A percentile compares a stretch with the other conserved stretches of the same genome.
phyloP scores from a whole-genome alignment of 1,140 invertebrate genomes.

The Tachypleus tridentatus region DNA sequence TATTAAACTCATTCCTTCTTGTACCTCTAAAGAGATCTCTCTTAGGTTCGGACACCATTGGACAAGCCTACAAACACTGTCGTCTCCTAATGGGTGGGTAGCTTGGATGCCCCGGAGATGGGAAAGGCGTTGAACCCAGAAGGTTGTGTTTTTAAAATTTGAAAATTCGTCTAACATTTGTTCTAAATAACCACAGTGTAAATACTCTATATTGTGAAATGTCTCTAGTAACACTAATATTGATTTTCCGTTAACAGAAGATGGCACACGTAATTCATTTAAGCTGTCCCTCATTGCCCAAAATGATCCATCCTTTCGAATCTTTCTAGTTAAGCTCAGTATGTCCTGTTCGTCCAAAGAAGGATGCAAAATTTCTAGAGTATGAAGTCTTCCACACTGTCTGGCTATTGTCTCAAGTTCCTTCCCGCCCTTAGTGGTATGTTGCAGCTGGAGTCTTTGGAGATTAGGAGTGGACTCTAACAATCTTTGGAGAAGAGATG shows the following conservation, averaged over 20 bases:
- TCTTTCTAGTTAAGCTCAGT: conserved; percentile 8
- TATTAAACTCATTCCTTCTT: conserved; percentile 21
- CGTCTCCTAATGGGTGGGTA: conserved; percentile 18
- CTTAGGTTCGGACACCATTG: conserved; percentile 19
- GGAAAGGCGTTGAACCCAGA: conserved; percentile 7
- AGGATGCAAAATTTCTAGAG: conserved; percentile 21
- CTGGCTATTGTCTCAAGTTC: conserved; percentile 17
- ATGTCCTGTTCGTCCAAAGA: conserved; percentile 20
- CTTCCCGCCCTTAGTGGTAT: conserved; percentile 11
- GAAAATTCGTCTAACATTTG: conserved; percentile 19
- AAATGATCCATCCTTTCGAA: conserved; percentile 1
- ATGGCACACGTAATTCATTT: conserved; percentile 19
- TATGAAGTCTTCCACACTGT: conserved; percentile 16
- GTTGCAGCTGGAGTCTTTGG: conserved; percentile 18
- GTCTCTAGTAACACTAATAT: conserved; percentile 17
- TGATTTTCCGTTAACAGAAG: conserved; percentile 18
- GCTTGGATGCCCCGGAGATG: conserved; percentile 15
- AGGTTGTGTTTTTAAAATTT: conserved; percentile 1
- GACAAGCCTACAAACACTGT: conserved; percentile 16
- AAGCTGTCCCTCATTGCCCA: conserved; percentile 1
- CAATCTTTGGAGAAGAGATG: conserved; percentile 7
- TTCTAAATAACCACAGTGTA: conserved; percentile 21
- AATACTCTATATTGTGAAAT: conserved; percentile 20
- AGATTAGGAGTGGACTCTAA: conserved; percentile 15
- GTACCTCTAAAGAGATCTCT: conserved; percentile 20